Evolutionary conservation across 2,113 vertebrate genomes (phyloP).

Genomic region (Numenius arquata): DNA sequence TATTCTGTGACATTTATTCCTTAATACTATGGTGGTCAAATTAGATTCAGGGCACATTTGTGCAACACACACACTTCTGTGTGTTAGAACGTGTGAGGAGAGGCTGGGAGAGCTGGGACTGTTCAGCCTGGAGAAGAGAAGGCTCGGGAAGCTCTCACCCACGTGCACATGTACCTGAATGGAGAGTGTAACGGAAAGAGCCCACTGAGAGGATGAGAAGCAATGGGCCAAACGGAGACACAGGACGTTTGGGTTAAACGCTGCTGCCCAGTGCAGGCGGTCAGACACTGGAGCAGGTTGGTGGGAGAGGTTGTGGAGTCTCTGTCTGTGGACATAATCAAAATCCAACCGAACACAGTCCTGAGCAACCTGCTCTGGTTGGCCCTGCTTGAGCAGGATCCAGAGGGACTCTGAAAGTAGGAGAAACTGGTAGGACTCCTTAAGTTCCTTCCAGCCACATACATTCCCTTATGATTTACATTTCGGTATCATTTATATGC

Average conservation of each 20-base stretch:
- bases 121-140: neutral
- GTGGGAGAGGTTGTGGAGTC: neutral
- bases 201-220: neutral
- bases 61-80: neutral
- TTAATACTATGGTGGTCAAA: neutral
- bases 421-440: neutral
- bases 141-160: neutral
- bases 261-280: neutral
- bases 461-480: neutral
- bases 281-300: neutral
- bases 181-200: too few species aligned
- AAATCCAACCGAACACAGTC: neutral
- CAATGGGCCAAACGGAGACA: accelerated
- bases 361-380: neutral
- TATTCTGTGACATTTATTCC: neutral
- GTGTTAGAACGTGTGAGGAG: accelerated
- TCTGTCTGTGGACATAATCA: neutral
- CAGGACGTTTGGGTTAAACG: accelerated
- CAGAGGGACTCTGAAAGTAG: neutral
- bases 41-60: neutral
- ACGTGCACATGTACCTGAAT: accelerated
- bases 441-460: neutral
- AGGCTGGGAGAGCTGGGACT: neutral
- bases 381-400: neutral
- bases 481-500: neutral